These are phyloP conservation scores for Capromys pilorides DNA, from an alignment of 2,797 vertebrate genomes.

Conservation along the genomic window DNA sequence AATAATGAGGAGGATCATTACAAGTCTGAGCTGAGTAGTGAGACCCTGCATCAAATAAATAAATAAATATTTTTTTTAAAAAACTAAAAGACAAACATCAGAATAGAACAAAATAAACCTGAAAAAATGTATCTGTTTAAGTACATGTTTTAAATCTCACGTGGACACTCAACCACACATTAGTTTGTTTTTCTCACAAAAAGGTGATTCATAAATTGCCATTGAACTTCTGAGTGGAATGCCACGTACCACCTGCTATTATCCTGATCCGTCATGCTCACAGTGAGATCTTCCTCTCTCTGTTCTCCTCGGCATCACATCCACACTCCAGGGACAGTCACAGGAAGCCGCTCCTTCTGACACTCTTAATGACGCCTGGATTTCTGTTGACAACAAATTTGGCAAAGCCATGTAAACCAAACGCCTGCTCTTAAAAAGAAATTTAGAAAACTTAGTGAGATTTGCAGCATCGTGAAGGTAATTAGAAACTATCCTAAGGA, in stretches of 20 bases:
- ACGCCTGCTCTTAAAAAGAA: not conserved
- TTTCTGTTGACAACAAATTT: not conserved
- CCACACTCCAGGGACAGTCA: not conserved
- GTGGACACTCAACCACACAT: not conserved
- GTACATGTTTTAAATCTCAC: not conserved
- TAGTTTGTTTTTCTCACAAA: not conserved
- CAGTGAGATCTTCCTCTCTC: not conserved
- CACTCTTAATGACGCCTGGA: not conserved
- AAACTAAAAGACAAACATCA: not conserved
- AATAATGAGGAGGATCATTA: too few relatives aligned
- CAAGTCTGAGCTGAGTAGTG: too few relatives aligned
- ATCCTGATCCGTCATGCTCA: not conserved
- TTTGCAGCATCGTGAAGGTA: not conserved
- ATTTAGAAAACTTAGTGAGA: not conserved
- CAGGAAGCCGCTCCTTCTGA: not conserved
- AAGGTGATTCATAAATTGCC: not conserved
- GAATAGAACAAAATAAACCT: not conserved
- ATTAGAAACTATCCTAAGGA: not conserved
- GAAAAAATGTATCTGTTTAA: not conserved
- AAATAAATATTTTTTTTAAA: not conserved
- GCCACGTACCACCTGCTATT: not conserved
- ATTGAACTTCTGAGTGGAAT: fast-evolving
- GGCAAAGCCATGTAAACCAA: not conserved
- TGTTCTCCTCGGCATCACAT: not conserved
- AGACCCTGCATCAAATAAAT: too few relatives aligned